Base-by-base conservation (phyloP, 53 echinoderm and acorn worm genomes). In the Stichopus horrens region DNA sequence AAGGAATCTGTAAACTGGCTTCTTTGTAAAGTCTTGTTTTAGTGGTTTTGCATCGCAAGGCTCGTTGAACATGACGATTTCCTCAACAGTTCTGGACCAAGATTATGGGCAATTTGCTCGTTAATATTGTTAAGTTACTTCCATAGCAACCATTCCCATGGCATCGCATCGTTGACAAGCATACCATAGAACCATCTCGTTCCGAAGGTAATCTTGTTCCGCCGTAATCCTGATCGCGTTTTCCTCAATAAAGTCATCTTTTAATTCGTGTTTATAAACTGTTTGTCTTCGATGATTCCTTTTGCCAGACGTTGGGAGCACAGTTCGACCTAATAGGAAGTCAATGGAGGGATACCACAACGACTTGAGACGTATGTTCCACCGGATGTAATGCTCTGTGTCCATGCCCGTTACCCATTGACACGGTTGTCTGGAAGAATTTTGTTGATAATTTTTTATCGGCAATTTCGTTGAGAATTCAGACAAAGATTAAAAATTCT, bases 321-420 rank as follows among this genome's bases (percentile, higher is more conserved):
- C 22, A 56, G 81, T 55, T 81, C 81, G 58, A 56, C 8, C 56
- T 81, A 81, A 81, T 81, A 81, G 81, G 81, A 81, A 58, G 81
- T 58, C 57, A 81, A 81, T 57, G 81, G 81, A 21, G 58, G 22
- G 55, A 56, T 18, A 56, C 57, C 18, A 53, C 52, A 79, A 81
- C 56, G 37, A 37, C 37, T 37, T 81, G 10, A 56, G 19, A 56
- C 57, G 16, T 56, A 19, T 81, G 57, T 57, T 81, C 81, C 81
- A 54, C 56, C 81, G 81, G 81, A 81, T 81, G 56, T 6, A 81
- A 81, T 81, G 81, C 57, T 81, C 57, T 18, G 37, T 2, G 58
- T 81, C 81, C 80, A 21, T 58, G 56, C 10, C 37, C 81, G 81
- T 58, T 81, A 81, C n/a, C 81, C 81, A 81, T 81, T 81, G 81